A percentile compares a stretch with the other conserved stretches of the same genome.
phyloP scores from a whole-genome alignment of 2,797 vertebrate genomes.

The Syncerus caffer region DNA sequence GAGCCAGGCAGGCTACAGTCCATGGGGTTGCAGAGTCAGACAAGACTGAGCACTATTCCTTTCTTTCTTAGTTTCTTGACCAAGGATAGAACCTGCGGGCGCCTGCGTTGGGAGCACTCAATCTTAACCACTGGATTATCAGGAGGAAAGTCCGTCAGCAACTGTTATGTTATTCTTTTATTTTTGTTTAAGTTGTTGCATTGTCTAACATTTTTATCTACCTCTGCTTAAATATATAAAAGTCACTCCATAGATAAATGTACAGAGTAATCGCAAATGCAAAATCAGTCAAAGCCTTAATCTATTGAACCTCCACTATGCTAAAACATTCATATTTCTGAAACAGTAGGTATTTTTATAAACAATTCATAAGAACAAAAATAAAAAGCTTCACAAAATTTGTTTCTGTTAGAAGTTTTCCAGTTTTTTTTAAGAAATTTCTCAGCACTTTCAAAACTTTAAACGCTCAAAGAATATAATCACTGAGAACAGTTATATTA shows the following conservation, averaged over 20 bases:
- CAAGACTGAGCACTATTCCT: neutral
- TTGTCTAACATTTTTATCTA: slow-evolving; percentile 13
- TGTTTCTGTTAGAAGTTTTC: slow-evolving; percentile 16
- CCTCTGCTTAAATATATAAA: slow-evolving; percentile 17
- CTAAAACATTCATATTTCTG: slow-evolving; percentile 46
- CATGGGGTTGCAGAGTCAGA: neutral
- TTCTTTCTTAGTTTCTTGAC: neutral
- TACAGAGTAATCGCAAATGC: neutral
- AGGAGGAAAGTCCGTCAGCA: neutral
- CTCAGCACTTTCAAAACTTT: neutral
- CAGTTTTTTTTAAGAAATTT: neutral
- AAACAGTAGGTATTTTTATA: neutral
- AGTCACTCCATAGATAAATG: slow-evolving; percentile 32
- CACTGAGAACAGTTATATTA: neutral
- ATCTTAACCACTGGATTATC: neutral
- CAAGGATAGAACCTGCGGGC: neutral
- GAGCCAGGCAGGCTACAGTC: neutral
- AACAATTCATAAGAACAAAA: slow-evolving; percentile 46
- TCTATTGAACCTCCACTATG: neutral
- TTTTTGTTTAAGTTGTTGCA: neutral
- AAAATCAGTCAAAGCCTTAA: neutral
- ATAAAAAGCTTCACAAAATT: neutral
- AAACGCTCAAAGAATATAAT: neutral
- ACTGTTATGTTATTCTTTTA: neutral
- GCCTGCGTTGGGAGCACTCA: neutral